Evolutionary conservation across 2,797 vertebrate species (phyloP).

Genomic region (Catamblyrhynchus diadema): DNA sequence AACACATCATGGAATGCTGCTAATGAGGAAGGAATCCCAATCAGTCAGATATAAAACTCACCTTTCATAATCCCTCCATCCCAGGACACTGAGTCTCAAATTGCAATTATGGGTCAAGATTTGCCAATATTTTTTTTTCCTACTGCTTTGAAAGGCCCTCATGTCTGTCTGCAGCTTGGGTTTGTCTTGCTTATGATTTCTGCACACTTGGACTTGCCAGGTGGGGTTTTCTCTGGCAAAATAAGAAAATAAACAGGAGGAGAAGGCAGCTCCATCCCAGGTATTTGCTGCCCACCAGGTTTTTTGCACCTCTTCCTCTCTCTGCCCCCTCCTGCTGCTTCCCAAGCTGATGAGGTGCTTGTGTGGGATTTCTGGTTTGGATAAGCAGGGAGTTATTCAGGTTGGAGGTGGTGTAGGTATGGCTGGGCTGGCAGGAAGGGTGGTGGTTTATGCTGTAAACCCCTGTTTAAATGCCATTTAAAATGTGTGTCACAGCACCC

Average conservation of each 20-base stretch:
- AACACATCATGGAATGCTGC: neutral
- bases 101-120: rapidly evolving
- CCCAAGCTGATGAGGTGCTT: neutral
- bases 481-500: neutral
- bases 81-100: neutral
- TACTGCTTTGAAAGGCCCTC: rapidly evolving
- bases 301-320: neutral
- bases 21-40: neutral
- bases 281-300: neutral
- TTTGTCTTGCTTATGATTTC: rapidly evolving
- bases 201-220: neutral
- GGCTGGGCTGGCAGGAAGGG: neutral
- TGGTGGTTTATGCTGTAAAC: neutral
- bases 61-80: rapidly evolving
- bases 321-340: neutral
- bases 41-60: neutral
- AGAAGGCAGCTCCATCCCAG: neutral
- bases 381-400: neutral
- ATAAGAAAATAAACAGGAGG: neutral
- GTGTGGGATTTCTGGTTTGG: neutral
- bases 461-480: neutral
- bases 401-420: neutral
- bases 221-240: neutral
- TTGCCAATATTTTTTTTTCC: rapidly evolving
- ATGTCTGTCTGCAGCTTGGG: neutral